These are phyloP conservation scores for Chionoecetes opilio DNA, from an alignment of 1,140 invertebrate species.

Conservation along the genomic window DNA sequence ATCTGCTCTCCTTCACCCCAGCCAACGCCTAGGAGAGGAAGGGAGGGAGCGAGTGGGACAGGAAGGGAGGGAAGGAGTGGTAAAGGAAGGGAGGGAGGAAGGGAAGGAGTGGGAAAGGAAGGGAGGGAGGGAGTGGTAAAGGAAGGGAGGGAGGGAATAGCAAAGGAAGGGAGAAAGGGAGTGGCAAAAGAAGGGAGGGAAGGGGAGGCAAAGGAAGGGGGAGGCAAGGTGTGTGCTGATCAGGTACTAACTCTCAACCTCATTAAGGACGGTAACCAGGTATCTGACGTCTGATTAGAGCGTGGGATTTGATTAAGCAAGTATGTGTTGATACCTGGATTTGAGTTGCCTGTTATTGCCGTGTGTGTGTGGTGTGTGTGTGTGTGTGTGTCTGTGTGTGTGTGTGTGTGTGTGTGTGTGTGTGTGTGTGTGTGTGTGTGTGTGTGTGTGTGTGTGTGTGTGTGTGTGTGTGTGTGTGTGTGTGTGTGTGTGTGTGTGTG, in stretches of 20 bases:
- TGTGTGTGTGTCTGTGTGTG: background rate
- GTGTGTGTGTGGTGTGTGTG: background rate
- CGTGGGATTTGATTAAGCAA: background rate
- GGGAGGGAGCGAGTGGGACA: background rate
- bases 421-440: too few relatives aligned
- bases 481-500: too few relatives aligned
- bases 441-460: too few relatives aligned
- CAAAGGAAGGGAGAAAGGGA: too few relatives aligned
- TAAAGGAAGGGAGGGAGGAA: too few relatives aligned
- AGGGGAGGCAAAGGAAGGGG: background rate
- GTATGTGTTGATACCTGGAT: background rate
- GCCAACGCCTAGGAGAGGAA: background rate
- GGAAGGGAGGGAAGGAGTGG: too few relatives aligned
- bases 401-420: conserved; percentile 18
- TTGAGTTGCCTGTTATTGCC: background rate
- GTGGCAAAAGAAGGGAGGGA: too few relatives aligned
- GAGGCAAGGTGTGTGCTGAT: background rate
- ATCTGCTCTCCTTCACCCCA: background rate
- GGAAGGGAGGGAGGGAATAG: too few relatives aligned
- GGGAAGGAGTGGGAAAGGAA: too few relatives aligned
- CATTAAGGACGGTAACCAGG: conserved; percentile 3
- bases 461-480: too few relatives aligned
- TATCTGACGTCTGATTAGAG: conserved; percentile 4
- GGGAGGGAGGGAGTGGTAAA: too few relatives aligned
- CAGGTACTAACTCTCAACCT: background rate